Conservation (phyloP, 2,113 vertebrate genomes). For the Lophura nycthemera region DNA sequence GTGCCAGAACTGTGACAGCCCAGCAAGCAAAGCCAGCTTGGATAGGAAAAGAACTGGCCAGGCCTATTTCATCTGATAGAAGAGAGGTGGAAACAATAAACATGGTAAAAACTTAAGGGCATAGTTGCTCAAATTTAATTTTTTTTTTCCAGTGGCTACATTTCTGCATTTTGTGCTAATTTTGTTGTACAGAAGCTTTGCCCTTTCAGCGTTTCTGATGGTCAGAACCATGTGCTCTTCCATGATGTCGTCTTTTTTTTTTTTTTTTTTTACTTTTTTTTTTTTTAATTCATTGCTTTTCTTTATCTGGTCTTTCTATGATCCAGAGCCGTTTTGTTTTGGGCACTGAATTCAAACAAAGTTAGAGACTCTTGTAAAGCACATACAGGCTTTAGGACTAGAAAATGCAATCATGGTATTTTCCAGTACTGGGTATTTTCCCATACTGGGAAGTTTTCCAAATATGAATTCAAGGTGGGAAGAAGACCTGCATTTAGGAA, state of each 20-base stretch:
- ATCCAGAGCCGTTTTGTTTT: neutral
- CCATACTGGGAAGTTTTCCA: neutral
- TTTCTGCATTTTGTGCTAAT: neutral
- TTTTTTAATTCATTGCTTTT: neutral
- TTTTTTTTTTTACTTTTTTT: neutral
- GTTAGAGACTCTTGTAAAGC: neutral
- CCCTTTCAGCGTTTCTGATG: slow-evolving; percentile 16
- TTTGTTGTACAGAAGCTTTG: slow-evolving; percentile 11
- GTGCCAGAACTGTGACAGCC: slow-evolving; percentile 36
- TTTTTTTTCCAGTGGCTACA: neutral
- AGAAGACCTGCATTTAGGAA: neutral
- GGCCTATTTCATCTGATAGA: slow-evolving; percentile 7
- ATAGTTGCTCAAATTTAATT: neutral
- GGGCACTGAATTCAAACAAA: neutral
- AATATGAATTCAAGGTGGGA: neutral
- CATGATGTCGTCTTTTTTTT: neutral
- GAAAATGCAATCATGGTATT: neutral
- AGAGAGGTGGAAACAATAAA: slow-evolving; percentile 45
- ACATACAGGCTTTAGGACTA: neutral
- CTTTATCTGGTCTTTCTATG: neutral
- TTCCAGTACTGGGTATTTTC: neutral
- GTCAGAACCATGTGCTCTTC: neutral
- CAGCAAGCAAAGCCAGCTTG: neutral
- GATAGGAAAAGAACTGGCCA: slow-evolving; percentile 12
- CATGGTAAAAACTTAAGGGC: neutral